A percentile compares a stretch with the other conserved stretches of the same genome.
Evolutionary conservation across 2,888 invertebrate species (phyloP).

Genomic region (Drosophila algonquin): DNA sequence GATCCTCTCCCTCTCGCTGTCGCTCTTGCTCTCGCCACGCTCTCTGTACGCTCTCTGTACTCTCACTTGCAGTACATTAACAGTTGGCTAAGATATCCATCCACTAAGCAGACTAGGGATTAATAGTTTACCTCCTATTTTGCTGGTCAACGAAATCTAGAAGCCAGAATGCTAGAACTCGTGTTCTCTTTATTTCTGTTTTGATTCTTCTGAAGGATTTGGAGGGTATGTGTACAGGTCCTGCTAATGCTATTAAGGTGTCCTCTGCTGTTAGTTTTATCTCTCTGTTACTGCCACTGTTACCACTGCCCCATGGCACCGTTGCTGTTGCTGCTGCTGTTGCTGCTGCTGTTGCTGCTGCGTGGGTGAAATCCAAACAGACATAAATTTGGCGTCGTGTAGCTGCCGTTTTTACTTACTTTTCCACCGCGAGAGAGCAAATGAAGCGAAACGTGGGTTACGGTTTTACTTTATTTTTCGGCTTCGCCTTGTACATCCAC

Average conservation of each 20-base stretch:
- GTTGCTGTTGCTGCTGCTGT: slow-evolving; percentile 30
- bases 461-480: slow-evolving; percentile 35
- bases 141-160: no score
- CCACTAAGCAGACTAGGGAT: neutral
- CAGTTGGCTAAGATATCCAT: neutral
- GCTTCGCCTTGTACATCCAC: slow-evolving; percentile 8
- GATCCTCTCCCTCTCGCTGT: slow-evolving; percentile 3
- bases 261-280: neutral
- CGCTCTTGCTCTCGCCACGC: slow-evolving; percentile 14
- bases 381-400: slow-evolving; percentile 68
- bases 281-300: slow-evolving; percentile 1
- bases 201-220: neutral
- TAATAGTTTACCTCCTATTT: neutral
- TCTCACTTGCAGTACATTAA: neutral
- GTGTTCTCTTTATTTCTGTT: no score
- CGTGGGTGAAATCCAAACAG: slow-evolving; percentile 75
- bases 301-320: neutral
- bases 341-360: slow-evolving; percentile 54
- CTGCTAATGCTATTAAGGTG: neutral
- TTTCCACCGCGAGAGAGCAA: slow-evolving; percentile 63
- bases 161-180: no score
- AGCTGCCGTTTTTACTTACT: slow-evolving; percentile 72
- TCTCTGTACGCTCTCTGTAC: no score
- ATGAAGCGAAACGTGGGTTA: slow-evolving; percentile 59
- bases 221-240: neutral